Conservation (phyloP, 2,113 vertebrate genomes). For the Trachemys scripta region DNA sequence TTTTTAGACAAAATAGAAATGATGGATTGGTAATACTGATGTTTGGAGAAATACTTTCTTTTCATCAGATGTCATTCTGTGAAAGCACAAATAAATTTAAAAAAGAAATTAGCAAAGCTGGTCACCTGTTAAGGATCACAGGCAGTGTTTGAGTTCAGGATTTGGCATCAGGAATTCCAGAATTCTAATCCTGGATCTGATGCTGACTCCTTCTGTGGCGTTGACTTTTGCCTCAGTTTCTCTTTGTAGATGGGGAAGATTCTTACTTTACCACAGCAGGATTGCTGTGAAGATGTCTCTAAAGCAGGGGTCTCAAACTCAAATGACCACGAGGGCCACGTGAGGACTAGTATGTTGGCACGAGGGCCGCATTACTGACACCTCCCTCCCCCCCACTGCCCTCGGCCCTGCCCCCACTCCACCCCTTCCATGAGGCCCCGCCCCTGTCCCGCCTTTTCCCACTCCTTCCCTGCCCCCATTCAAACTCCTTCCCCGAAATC, state of each 20-base stretch:
- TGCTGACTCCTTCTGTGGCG: not conserved
- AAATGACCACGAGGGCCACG: too few relatives aligned
- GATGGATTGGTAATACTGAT: not conserved
- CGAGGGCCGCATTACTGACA: too few relatives aligned
- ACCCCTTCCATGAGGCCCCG: too few relatives aligned
- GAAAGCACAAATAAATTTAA: not conserved
- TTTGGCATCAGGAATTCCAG: not conserved
- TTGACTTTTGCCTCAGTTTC: not conserved
- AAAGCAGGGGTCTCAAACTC: not conserved
- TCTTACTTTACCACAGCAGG: not conserved
- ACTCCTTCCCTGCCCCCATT: too few relatives aligned
- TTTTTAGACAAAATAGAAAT: not conserved
- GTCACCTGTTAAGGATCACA: not conserved
- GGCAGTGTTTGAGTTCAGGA: not conserved
- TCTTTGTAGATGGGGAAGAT: not conserved
- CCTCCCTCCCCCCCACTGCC: too few relatives aligned
- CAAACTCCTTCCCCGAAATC: too few relatives aligned
- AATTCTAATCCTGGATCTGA: not conserved
- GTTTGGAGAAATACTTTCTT: not conserved
- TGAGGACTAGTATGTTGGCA: too few relatives aligned
- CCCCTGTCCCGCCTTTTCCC: too few relatives aligned
- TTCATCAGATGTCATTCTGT: not conserved
- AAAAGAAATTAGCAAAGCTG: not conserved
- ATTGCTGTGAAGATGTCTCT: not conserved
- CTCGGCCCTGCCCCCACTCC: too few relatives aligned